Evolutionary conservation across 2,797 vertebrate genomes (phyloP).

Genomic region (Hoplostethus mediterraneus): DNA sequence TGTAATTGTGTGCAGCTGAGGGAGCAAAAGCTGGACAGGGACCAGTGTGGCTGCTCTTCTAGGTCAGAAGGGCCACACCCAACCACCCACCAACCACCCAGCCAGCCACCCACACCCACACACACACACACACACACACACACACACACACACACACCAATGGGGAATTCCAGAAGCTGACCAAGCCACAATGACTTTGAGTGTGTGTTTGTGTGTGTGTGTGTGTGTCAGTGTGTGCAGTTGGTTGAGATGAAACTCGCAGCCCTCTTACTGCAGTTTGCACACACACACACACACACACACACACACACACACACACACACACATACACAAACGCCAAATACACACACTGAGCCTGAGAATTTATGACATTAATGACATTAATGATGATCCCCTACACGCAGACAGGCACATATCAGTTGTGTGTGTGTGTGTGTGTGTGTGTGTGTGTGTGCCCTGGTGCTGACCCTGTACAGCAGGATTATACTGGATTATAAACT

Average conservation of each 20-base stretch:
- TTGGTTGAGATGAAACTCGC: not conserved
- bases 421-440: conserved; percentile 17
- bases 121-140: not conserved
- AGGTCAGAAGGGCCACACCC: conserved; percentile 48
- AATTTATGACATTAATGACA: not conserved
- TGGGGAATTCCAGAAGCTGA: no score
- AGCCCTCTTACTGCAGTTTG: no score
- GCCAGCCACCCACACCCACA: no score
- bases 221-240: conserved; percentile 20
- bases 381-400: not conserved
- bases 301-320: no score
- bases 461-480: conserved; percentile 57
- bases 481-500: conserved; percentile 62
- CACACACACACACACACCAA: not conserved
- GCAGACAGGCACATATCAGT: not conserved
- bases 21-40: conserved; percentile 20
- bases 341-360: not conserved
- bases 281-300: not conserved
- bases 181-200: no score
- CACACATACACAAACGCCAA: no score
- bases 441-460: conserved; percentile 34
- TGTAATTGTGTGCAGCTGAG: conserved; percentile 65
- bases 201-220: conserved; percentile 16
- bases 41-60: conserved; percentile 54
- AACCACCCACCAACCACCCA: no score